Conservation (phyloP, 2,797 vertebrate species). For the Podarcis lilfordi region DNA sequence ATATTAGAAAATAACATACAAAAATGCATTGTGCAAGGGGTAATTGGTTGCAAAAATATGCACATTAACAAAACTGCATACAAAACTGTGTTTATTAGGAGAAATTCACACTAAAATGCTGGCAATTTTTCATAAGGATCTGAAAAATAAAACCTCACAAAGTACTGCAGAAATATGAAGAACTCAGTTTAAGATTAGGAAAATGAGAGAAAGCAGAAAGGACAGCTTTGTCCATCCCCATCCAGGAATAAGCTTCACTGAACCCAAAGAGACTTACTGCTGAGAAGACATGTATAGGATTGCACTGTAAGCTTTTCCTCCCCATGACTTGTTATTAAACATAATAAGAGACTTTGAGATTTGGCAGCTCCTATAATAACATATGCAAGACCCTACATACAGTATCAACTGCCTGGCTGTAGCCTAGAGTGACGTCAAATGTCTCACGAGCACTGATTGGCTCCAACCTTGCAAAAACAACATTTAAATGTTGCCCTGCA, state of each 20-base stretch:
- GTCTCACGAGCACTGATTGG: slow-evolving; percentile 66
- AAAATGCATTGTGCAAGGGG: too few species aligned
- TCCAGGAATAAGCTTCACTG: background rate
- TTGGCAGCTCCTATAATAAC: slow-evolving; percentile 67
- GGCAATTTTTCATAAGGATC: too few species aligned
- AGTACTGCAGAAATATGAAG: too few species aligned
- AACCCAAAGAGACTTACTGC: background rate
- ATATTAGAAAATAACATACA: too few species aligned
- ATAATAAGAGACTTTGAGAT: slow-evolving; percentile 69
- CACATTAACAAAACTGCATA: too few species aligned
- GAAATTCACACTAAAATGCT: too few species aligned
- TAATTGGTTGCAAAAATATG: too few species aligned
- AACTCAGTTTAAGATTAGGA: too few species aligned
- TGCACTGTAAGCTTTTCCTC: slow-evolving; percentile 51
- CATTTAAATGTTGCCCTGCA: slow-evolving; percentile 67
- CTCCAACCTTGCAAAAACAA: slow-evolving; percentile 40
- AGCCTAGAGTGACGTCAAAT: slow-evolving; percentile 62
- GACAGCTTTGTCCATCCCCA: background rate
- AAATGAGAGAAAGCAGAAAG: too few species aligned
- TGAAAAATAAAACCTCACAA: too few species aligned
- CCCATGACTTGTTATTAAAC: slow-evolving; percentile 67
- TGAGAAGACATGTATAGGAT: background rate
- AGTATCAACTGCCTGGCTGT: slow-evolving; percentile 35
- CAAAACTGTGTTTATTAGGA: too few species aligned
- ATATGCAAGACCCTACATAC: slow-evolving; percentile 54